Percentiles rank a stretch among this genome's conserved stretches.
phyloP scores from a whole-genome alignment of 2,797 vertebrate species.

The Myiotriccus ornatus region DNA sequence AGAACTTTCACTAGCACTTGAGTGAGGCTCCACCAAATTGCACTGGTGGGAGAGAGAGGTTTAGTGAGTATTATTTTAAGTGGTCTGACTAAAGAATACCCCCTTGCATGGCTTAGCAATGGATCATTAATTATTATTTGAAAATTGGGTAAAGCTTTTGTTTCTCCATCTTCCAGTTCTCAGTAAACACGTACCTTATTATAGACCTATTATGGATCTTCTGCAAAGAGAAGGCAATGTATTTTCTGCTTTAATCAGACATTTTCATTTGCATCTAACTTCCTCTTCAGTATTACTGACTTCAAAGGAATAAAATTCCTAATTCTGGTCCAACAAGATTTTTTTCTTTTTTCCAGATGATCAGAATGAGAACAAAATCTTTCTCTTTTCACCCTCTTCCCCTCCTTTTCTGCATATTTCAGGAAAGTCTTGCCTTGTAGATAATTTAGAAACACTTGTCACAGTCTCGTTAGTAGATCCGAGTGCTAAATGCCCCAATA shows the following conservation, averaged over 20 bases:
- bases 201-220: background rate
- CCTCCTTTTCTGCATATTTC: background rate
- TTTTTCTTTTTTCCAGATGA: background rate
- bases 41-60: background rate
- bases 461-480: background rate
- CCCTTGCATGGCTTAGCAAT: background rate
- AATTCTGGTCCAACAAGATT: background rate
- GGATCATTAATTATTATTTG: background rate
- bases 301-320: slow-evolving; percentile 5
- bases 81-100: background rate
- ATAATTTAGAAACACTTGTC: background rate
- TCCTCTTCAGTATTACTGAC: background rate
- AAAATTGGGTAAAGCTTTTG: background rate
- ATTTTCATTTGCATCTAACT: background rate
- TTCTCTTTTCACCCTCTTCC: background rate
- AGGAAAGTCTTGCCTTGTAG: background rate
- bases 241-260: background rate
- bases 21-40: background rate
- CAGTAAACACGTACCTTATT: background rate
- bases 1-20: background rate
- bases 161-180: background rate
- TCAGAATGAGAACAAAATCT: background rate
- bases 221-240: background rate
- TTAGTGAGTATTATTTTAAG: background rate
- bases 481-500: background rate